Evolutionary conservation across 2,888 invertebrate genomes (phyloP).

Genomic region (Oscheius sp.): DNA sequence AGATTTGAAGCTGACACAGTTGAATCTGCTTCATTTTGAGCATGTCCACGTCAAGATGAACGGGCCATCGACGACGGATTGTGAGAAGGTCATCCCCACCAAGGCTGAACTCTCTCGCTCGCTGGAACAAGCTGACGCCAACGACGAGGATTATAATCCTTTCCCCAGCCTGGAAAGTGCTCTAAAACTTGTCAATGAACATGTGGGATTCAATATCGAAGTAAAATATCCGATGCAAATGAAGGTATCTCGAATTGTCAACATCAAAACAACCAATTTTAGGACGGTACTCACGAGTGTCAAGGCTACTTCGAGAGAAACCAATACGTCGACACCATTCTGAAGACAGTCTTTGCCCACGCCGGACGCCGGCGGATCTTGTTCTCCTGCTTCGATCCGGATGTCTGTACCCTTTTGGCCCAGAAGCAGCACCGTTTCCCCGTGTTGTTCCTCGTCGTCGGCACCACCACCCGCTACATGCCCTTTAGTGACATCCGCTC

Average conservation of each 20-base stretch:
- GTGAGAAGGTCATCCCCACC: conserved; percentile 16
- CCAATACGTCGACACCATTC: conserved; percentile 87
- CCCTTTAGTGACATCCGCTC: conserved; percentile 60
- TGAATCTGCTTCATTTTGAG: conserved; percentile 60
- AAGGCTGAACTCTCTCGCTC: neutral
- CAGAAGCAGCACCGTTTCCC: conserved; percentile 97
- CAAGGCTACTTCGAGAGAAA: conserved; percentile 83
- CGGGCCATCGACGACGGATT: neutral
- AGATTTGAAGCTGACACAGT: conserved; percentile 57
- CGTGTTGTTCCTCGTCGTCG: conserved; percentile 91
- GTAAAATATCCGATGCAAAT: conserved; percentile 92
- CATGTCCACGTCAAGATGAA: conserved; percentile 37
- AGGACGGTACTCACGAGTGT: conserved; percentile 75
- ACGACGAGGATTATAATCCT: conserved; percentile 76
- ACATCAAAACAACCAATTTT: neutral
- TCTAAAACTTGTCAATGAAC: conserved; percentile 83
- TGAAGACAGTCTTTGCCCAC: conserved; percentile 84
- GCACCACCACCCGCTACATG: conserved; percentile 80
- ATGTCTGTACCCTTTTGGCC: conserved; percentile 89
- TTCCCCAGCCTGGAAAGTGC: conserved; percentile 90
- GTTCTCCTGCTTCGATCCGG: conserved; percentile 96
- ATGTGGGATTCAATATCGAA: conserved; percentile 95
- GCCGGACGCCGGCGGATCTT: conserved; percentile 87
- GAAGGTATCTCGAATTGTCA: conserved; percentile 44
- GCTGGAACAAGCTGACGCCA: conserved; percentile 13